phyloP scores from a whole-genome alignment of 2,113 vertebrate species.

The Ictalurus punctatus region DNA sequence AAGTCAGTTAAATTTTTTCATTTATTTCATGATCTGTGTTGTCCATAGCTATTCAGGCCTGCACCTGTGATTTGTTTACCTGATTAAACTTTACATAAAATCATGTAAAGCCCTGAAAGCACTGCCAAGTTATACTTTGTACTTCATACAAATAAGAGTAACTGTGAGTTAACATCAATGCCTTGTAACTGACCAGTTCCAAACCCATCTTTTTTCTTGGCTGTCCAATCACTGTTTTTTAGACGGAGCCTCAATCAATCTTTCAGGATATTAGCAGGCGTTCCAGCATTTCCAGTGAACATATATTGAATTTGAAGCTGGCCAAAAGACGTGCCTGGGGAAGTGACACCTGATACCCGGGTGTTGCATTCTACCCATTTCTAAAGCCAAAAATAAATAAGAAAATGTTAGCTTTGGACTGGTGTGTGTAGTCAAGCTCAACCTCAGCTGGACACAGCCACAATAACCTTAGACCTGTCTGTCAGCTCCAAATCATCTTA shows the following conservation, averaged over 20 bases:
- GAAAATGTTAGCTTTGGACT: constrained; percentile 23
- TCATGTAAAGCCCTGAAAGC: background rate
- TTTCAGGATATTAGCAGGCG: background rate
- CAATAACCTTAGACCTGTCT: background rate
- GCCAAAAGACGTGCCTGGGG: background rate
- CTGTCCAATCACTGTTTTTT: background rate
- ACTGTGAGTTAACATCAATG: background rate
- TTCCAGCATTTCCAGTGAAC: background rate
- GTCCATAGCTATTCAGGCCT: background rate
- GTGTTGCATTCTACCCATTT: background rate
- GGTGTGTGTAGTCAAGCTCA: background rate
- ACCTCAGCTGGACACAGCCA: constrained; percentile 13
- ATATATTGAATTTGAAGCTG: constrained; percentile 5
- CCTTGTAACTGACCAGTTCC: background rate
- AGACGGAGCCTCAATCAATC: background rate
- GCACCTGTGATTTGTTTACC: background rate
- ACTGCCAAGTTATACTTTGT: background rate
- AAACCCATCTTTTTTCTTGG: background rate
- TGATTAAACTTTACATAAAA: background rate
- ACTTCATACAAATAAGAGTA: background rate
- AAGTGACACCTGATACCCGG: background rate
- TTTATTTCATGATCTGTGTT: background rate
- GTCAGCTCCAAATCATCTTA: constrained; percentile 18
- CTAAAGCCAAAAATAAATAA: background rate
- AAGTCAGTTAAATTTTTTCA: background rate